phyloP scores from a whole-genome alignment of 1,140 invertebrate genomes.

The Mizuhopecten yessoensis region DNA sequence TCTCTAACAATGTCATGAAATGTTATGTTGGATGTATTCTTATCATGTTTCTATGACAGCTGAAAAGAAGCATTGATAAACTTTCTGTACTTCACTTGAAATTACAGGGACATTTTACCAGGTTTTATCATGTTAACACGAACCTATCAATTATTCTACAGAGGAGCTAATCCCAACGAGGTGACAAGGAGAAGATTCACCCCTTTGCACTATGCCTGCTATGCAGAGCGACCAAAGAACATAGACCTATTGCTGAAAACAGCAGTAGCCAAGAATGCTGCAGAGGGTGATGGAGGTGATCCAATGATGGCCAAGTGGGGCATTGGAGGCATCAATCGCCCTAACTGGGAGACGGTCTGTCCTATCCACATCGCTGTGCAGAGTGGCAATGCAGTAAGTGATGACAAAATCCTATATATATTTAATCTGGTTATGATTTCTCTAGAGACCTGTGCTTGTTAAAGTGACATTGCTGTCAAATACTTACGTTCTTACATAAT shows the following conservation, averaged over 20 bases:
- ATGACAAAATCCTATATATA: too few relatives aligned
- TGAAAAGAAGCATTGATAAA: too few relatives aligned
- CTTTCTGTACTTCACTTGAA: too few relatives aligned
- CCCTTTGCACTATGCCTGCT: constrained; percentile 83
- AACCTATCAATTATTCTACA: constrained; percentile 55
- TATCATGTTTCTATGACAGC: too few relatives aligned
- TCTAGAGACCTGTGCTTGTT: too few relatives aligned
- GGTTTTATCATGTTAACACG: too few relatives aligned
- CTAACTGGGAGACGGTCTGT: constrained; percentile 76
- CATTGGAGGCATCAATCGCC: constrained; percentile 79
- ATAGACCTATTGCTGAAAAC: constrained; percentile 83
- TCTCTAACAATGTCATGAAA: too few relatives aligned
- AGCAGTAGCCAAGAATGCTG: constrained; percentile 70
- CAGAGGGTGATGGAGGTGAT: constrained; percentile 48
- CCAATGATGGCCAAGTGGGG: constrained; percentile 75
- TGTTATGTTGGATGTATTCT: too few relatives aligned
- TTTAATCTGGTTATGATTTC: too few relatives aligned
- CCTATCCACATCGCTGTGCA: constrained; percentile 80
- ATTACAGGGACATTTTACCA: too few relatives aligned
- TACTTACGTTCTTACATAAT: too few relatives aligned
- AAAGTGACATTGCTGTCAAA: too few relatives aligned
- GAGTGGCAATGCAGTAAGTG: constrained; percentile 80
- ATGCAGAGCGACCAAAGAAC: constrained; percentile 83
- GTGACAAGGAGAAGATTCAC: constrained; percentile 82
- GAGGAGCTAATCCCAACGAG: constrained; percentile 78